phyloP scores from a whole-genome alignment of 2,797 vertebrate species.

The Gadopsis bispinosus region DNA sequence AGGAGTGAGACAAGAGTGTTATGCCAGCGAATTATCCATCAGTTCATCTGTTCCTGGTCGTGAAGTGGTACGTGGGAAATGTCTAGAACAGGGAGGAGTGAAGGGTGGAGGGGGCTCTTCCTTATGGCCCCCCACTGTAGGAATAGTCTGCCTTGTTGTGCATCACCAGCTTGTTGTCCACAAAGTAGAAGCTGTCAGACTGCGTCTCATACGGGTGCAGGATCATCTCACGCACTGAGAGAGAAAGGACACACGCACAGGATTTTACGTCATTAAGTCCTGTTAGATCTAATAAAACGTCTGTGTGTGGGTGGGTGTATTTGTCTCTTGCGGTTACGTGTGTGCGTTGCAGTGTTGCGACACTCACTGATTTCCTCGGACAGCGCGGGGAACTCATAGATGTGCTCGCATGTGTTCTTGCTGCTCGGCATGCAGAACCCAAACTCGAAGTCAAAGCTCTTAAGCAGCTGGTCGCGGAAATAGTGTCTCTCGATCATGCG shows the following conservation, averaged over 20 bases:
- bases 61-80: conserved; percentile 57
- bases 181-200: conserved; percentile 99
- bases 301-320: conserved; percentile 20
- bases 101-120: conserved; percentile 13
- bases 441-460: conserved; percentile 98
- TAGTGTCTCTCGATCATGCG: conserved; percentile 99
- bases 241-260: conserved; percentile 23
- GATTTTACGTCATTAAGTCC: conserved; percentile 29
- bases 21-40: conserved; percentile 62
- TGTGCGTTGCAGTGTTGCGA: background rate
- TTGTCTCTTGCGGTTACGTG: background rate
- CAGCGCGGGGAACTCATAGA: conserved; percentile 96
- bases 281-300: background rate
- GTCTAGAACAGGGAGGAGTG: conserved; percentile 49
- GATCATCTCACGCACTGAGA: conserved; percentile 95
- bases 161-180: conserved; percentile 99
- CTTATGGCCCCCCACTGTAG: conserved; percentile 92
- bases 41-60: conserved; percentile 66
- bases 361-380: conserved; percentile 96
- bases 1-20: conserved; percentile 47
- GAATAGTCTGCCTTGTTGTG: conserved; percentile 99
- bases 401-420: conserved; percentile 98
- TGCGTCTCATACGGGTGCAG: conserved; percentile 95
- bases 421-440: conserved; percentile 99
- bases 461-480: conserved; percentile 94